Conservation (phyloP, 2,797 vertebrate species). For the Chelonia mydas region DNA sequence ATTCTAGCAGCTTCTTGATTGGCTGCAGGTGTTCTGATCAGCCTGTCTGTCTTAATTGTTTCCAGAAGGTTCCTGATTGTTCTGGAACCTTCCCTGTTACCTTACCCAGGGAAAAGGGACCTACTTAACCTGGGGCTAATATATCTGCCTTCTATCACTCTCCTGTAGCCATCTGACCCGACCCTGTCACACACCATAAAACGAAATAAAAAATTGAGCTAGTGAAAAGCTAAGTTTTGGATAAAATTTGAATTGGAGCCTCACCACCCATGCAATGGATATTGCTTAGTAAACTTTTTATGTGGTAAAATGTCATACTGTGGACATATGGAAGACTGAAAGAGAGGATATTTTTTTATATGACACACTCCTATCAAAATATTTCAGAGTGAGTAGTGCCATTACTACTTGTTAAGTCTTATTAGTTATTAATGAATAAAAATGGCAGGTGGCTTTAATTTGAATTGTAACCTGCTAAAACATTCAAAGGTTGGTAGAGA, state of each 20-base stretch:
- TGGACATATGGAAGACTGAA: rapidly evolving
- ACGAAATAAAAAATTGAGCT: background rate
- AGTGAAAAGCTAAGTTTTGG: background rate
- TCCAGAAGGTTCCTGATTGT: too few species aligned
- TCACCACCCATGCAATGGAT: background rate
- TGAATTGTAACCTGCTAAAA: background rate
- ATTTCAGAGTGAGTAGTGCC: background rate
- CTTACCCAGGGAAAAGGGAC: too few species aligned
- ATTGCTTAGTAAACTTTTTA: background rate
- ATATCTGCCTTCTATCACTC: too few species aligned
- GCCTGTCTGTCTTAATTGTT: too few species aligned
- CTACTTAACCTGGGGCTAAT: too few species aligned
- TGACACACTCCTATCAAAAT: background rate
- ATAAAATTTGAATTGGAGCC: background rate
- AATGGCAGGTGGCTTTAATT: background rate
- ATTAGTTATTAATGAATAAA: rapidly evolving
- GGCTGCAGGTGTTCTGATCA: too few species aligned
- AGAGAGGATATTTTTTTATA: background rate
- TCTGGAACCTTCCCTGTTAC: too few species aligned
- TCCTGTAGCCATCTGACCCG: too few species aligned
- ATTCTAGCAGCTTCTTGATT: too few species aligned
- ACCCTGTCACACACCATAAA: background rate
- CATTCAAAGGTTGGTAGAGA: rapidly evolving
- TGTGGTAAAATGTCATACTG: conserved; percentile 2
- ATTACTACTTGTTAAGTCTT: background rate